Conservation (phyloP, 2,113 vertebrate species). For the Arvicanthis niloticus region DNA sequence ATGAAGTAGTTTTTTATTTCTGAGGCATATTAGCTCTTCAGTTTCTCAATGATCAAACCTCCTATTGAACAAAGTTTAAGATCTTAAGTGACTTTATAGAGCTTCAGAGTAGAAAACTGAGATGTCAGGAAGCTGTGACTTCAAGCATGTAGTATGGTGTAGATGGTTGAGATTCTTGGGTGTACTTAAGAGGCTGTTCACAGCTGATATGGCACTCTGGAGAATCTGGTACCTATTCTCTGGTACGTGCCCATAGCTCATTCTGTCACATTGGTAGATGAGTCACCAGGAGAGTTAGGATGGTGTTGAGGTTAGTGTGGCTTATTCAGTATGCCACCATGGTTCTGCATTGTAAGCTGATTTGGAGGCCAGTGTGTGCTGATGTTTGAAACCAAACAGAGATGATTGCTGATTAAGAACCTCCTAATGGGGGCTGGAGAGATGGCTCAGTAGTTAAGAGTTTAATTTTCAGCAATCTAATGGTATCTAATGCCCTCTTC, state of each 20-base stretch:
- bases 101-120: neutral
- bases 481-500: too few relatives aligned
- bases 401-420: constrained; percentile 27
- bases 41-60: constrained; percentile 1
- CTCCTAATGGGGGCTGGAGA: too few relatives aligned
- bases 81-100: neutral
- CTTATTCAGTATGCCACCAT: neutral
- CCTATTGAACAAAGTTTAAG: neutral
- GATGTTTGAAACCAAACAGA: constrained; percentile 24
- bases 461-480: too few relatives aligned
- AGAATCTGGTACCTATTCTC: neutral
- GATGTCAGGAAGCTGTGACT: neutral
- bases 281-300: neutral
- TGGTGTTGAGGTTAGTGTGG: neutral
- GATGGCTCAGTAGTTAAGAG: too few relatives aligned
- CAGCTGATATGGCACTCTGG: neutral
- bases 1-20: neutral
- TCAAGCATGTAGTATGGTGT: neutral
- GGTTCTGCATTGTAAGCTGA: neutral
- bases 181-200: neutral
- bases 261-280: neutral
- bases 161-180: neutral
- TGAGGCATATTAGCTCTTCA: neutral
- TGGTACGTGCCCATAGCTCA: fast-evolving
- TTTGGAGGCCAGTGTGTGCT: neutral